Percentiles rank a stretch among this genome's conserved stretches.
Evolutionary conservation across 2,888 invertebrate species (phyloP).

Genomic region (Epinotia nisella): DNA sequence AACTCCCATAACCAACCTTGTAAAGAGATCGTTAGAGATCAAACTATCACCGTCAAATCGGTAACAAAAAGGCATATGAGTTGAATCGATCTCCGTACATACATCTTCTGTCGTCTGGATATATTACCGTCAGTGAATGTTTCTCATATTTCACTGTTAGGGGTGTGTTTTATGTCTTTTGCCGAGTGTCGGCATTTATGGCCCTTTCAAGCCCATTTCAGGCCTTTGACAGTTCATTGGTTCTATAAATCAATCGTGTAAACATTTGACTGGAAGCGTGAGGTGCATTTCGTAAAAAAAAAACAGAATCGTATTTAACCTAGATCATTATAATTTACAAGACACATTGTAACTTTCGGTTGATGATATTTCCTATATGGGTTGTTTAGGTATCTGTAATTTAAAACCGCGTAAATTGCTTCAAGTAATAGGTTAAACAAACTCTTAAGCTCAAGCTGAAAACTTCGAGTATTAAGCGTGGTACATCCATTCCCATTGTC

Average conservation of each 20-base stretch:
- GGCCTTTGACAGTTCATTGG: constrained; percentile 52
- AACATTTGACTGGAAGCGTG: constrained; percentile 13
- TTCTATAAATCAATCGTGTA: constrained; percentile 43
- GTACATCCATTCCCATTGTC: too few relatives aligned
- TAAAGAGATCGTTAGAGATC: constrained; percentile 13
- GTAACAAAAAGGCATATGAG: constrained; percentile 6
- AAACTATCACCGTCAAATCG: constrained; percentile 8
- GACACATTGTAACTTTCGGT: background rate
- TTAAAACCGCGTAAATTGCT: too few relatives aligned
- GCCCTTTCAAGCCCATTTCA: constrained; percentile 45
- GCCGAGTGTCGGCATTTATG: constrained; percentile 36
- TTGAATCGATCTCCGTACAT: background rate
- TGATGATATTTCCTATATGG: background rate
- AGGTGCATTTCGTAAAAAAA: background rate
- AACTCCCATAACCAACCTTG: constrained; percentile 26
- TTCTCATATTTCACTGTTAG: constrained; percentile 39
- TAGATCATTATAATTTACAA: background rate
- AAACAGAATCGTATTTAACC: background rate
- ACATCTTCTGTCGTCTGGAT: constrained; percentile 7
- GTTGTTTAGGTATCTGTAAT: too few relatives aligned
- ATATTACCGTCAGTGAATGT: constrained; percentile 32
- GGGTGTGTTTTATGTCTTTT: constrained; percentile 43
- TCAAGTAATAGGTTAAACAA: too few relatives aligned
- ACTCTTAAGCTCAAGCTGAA: too few relatives aligned
- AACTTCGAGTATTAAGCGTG: too few relatives aligned